These are phyloP conservation scores for Anoplius nigerrimus DNA, from an alignment of 2,888 invertebrate genomes.

Conservation along the genomic window DNA sequence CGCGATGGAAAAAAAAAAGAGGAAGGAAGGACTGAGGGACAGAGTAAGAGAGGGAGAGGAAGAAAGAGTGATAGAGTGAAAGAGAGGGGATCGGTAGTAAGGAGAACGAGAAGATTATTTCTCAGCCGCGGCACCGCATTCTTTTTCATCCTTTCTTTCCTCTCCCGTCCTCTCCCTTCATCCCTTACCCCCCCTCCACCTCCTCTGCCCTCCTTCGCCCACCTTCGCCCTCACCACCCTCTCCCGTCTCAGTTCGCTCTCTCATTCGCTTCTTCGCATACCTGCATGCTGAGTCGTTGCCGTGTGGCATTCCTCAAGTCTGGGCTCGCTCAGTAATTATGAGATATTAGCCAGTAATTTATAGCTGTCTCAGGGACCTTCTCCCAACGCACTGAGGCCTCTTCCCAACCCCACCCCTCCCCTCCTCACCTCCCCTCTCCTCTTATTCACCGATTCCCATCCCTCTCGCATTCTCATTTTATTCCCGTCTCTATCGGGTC, in stretches of 20 bases:
- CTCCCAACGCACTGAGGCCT: constrained; percentile 31
- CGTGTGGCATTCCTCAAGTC: constrained; percentile 60
- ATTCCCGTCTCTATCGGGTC: too few species aligned
- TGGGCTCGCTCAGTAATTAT: constrained; percentile 67
- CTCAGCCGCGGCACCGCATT: not conserved
- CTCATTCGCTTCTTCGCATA: constrained; percentile 50
- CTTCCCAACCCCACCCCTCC: constrained; percentile 19
- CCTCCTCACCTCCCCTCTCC: constrained; percentile 28
- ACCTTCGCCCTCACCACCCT: not conserved
- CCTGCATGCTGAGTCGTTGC: constrained; percentile 58
- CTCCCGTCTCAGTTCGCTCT: not conserved
- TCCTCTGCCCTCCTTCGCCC: not conserved
- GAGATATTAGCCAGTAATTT: constrained; percentile 72
- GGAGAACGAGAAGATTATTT: too few species aligned
- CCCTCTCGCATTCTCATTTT: too few species aligned
- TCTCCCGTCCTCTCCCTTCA: constrained; percentile 2
- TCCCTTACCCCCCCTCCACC: too few species aligned
- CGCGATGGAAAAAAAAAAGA: too few species aligned
- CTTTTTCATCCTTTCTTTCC: not conserved
- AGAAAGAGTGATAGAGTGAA: too few species aligned
- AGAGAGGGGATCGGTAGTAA: too few species aligned
- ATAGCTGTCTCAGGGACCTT: constrained; percentile 65
- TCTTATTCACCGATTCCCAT: not conserved
- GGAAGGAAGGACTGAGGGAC: too few species aligned
- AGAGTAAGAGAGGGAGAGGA: too few species aligned